Evolutionary conservation across 2,113 vertebrate genomes (phyloP).

Genomic region (Syngnathus scovelli): DNA sequence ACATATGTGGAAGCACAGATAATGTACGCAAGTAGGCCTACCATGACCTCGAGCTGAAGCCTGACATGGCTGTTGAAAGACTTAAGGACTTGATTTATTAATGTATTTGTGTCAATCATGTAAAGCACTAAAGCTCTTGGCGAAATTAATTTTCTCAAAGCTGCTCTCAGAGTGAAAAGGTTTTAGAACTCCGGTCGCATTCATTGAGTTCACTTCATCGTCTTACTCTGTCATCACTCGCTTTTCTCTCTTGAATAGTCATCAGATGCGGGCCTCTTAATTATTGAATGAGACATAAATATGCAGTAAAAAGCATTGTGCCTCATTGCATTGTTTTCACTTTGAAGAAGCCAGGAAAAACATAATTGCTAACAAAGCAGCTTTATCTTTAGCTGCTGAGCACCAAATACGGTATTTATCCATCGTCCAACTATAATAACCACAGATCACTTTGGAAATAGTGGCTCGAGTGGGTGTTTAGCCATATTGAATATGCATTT

Average conservation of each 20-base stretch:
- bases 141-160: neutral
- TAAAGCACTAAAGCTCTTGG: neutral
- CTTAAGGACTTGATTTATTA: neutral
- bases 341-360: neutral
- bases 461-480: neutral
- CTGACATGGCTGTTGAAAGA: neutral
- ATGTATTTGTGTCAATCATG: neutral
- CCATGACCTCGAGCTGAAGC: neutral
- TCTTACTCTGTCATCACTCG: neutral
- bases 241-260: neutral
- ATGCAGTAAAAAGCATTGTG: neutral
- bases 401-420: neutral
- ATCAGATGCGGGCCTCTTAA: neutral
- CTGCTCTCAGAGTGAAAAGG: neutral
- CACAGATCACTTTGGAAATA: neutral
- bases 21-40: neutral
- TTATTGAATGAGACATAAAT: neutral
- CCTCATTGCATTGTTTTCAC: neutral
- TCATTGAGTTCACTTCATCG: neutral
- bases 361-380: neutral
- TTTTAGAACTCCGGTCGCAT: neutral
- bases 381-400: neutral
- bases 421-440: neutral
- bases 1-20: neutral
- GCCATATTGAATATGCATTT: neutral